Evolutionary conservation across 2,113 vertebrate genomes (phyloP).

Genomic region (Eira barbara): DNA sequence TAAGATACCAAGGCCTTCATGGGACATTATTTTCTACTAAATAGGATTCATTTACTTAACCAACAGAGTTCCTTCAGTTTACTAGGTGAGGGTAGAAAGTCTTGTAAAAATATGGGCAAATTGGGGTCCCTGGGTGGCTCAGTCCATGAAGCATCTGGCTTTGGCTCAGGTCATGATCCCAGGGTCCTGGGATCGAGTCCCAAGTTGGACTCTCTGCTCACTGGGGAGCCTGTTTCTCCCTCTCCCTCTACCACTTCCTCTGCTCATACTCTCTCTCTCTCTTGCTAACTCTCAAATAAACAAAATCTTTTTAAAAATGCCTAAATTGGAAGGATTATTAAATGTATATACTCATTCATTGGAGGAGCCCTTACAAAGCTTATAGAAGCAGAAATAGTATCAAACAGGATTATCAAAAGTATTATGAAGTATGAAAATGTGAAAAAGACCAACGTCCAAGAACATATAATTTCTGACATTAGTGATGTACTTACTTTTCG

Average conservation of each 20-base stretch:
- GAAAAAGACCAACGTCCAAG: not conserved
- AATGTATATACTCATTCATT: rapidly evolving
- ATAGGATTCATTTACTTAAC: not conserved
- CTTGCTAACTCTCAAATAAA: not conserved
- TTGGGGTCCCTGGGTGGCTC: not conserved
- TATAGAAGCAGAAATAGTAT: not conserved
- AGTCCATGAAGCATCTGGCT: not conserved
- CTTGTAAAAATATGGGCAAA: not conserved
- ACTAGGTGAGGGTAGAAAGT: not conserved
- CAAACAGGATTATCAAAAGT: not conserved
- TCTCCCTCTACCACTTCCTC: not conserved
- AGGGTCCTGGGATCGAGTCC: not conserved
- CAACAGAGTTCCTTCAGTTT: not conserved
- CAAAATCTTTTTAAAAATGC: not conserved
- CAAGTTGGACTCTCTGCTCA: not conserved
- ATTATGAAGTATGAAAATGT: not conserved
- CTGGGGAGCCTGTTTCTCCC: not conserved
- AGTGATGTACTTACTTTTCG: not conserved
- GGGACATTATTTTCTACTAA: not conserved
- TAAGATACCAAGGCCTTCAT: not conserved
- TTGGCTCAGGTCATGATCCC: not conserved
- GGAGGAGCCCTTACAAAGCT: too few relatives aligned
- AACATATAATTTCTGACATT: not conserved
- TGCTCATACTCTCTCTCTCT: not conserved
- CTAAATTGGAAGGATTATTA: not conserved